These are phyloP conservation scores for Habroteleia sp. DNA, from an alignment of 2,888 invertebrate genomes.

Conservation along the genomic window DNA sequence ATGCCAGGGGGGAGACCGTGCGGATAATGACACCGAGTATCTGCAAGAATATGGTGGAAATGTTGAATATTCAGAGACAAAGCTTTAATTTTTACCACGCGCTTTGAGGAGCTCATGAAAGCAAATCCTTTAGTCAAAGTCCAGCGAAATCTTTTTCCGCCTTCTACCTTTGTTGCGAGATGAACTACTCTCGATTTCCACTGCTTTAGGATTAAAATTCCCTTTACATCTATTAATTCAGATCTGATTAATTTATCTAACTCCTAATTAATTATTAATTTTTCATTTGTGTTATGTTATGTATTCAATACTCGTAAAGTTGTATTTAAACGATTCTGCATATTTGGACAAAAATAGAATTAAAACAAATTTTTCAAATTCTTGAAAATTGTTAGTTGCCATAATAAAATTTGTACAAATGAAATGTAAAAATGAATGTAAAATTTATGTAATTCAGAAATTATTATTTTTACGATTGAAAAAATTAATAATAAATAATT, in stretches of 20 bases:
- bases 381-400: no score
- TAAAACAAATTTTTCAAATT: no score
- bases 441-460: no score
- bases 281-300: no score
- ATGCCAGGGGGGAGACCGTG: neutral
- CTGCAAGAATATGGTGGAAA: slow-evolving; percentile 63
- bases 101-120: slow-evolving; percentile 64
- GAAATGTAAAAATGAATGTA: no score
- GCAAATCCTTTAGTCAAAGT: slow-evolving; percentile 62
- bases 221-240: slow-evolving; percentile 10
- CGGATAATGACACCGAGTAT: slow-evolving; percentile 62
- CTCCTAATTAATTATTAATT: neutral
- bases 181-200: slow-evolving; percentile 44
- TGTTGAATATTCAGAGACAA: slow-evolving; percentile 64
- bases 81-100: slow-evolving; percentile 64
- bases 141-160: slow-evolving; percentile 48
- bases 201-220: slow-evolving; percentile 50
- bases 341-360: no score
- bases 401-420: no score
- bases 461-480: no score
- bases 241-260: neutral
- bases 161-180: slow-evolving; percentile 48
- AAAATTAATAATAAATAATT: no score
- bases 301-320: no score
- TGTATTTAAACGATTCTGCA: no score